Conservation (phyloP, 2,113 vertebrate species). For the Alouatta palliata region DNA sequence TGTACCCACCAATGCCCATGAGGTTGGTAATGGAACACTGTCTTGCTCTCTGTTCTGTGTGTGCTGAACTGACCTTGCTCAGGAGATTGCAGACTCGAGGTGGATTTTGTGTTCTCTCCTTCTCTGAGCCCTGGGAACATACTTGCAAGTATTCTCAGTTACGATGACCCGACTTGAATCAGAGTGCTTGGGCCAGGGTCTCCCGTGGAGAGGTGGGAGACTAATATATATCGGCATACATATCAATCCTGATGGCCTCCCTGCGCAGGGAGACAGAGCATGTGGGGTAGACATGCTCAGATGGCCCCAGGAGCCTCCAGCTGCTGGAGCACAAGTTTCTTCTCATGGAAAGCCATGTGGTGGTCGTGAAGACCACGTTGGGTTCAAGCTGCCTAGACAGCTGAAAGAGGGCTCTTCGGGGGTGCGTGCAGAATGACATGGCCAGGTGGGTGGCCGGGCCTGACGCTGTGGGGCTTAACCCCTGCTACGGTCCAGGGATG, state of each 20-base stretch:
- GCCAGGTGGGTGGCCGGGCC: neutral
- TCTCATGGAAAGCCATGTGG: neutral
- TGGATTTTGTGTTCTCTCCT: neutral
- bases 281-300: neutral
- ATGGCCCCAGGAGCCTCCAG: neutral
- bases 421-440: neutral
- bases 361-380: accelerated
- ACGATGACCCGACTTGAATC: neutral
- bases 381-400: neutral
- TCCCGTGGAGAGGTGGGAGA: neutral
- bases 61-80: neutral
- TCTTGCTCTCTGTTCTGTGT: neutral
- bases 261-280: no score
- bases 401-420: neutral
- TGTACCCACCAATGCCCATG: neutral
- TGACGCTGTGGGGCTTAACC: neutral
- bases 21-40: neutral
- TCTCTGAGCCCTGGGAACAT: neutral
- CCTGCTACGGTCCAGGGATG: neutral
- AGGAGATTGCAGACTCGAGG: neutral
- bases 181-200: neutral
- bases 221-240: no score
- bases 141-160: neutral
- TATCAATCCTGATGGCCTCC: neutral
- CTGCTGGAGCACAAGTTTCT: neutral